phyloP scores from a whole-genome alignment of 2,113 vertebrate species.

The Agapornis roseicollis region DNA sequence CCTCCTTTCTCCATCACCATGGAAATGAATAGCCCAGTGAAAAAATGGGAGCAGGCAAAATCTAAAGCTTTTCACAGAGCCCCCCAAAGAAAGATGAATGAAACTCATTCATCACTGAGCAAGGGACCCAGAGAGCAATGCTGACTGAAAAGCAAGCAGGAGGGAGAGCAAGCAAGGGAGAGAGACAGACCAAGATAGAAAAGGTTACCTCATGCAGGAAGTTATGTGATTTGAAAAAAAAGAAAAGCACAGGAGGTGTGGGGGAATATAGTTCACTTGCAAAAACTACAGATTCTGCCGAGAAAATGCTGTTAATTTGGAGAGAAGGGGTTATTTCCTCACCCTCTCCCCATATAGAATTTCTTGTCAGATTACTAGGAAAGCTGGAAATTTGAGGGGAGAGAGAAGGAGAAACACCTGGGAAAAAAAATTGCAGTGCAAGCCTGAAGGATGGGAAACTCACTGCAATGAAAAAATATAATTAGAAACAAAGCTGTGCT shows the following conservation, averaged over 20 bases:
- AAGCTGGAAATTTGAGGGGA: not conserved
- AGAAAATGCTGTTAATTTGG: not conserved
- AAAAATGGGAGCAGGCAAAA: conserved; percentile 80
- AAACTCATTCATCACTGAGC: conserved; percentile 80
- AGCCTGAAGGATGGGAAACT: not conserved
- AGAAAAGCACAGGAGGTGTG: conserved; percentile 36
- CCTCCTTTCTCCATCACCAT: conserved; percentile 75
- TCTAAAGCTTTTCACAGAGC: conserved; percentile 79
- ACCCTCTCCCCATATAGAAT: not conserved
- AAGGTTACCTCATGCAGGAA: conserved; percentile 63
- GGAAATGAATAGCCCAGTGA: conserved; percentile 72
- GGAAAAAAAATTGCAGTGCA: not conserved
- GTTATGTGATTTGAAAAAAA: conserved; percentile 59
- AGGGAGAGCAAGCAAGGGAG: conserved; percentile 30
- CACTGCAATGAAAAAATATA: not conserved
- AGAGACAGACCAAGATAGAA: conserved; percentile 27
- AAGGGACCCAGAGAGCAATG: conserved; percentile 66
- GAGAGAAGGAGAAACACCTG: not conserved
- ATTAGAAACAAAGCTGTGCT: not conserved
- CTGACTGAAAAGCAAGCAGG: conserved; percentile 62
- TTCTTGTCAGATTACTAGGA: not conserved
- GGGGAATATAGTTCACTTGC: not conserved
- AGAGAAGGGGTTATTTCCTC: not conserved
- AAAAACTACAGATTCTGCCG: not conserved
- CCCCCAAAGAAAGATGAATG: conserved; percentile 78